phyloP scores from a whole-genome alignment of 2,888 invertebrate species.

The Margaritifera margaritifera region DNA sequence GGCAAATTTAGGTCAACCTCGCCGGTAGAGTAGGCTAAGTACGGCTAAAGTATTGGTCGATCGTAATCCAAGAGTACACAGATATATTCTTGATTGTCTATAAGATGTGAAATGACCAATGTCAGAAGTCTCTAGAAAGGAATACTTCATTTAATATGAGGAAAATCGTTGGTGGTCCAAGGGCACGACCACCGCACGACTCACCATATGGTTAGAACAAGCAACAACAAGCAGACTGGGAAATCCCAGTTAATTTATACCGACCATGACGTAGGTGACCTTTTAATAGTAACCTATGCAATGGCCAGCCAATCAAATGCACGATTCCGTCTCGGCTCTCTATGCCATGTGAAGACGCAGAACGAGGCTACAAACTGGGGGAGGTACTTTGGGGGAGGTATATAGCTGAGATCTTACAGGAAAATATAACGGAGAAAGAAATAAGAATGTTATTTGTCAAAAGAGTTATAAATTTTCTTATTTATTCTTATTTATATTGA shows the following conservation, averaged over 20 bases:
- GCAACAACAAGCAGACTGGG: constrained; percentile 63
- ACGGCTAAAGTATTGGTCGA: too few relatives aligned
- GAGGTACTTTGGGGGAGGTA: too few relatives aligned
- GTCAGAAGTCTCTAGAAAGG: constrained; percentile 29
- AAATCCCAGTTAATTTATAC: constrained; percentile 59
- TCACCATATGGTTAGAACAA: constrained; percentile 55
- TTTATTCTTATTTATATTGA: too few relatives aligned
- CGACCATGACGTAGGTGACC: constrained; percentile 49
- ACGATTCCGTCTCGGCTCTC: neutral
- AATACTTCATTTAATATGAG: constrained; percentile 32
- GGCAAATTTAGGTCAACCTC: constrained; percentile 1
- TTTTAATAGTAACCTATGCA: constrained; percentile 23
- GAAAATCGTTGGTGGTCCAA: constrained; percentile 59
- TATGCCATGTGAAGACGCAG: too few relatives aligned
- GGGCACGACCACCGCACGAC: constrained; percentile 60
- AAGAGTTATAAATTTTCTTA: too few relatives aligned
- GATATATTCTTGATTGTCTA: constrained; percentile 1
- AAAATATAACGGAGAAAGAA: too few relatives aligned
- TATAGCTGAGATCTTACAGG: too few relatives aligned
- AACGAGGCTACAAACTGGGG: too few relatives aligned
- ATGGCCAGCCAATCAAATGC: constrained; percentile 10
- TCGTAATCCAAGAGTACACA: too few relatives aligned
- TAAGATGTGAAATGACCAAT: constrained; percentile 22
- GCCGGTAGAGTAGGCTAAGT: too few relatives aligned
- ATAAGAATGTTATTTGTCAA: too few relatives aligned